Evolutionary conservation across 2,888 invertebrate genomes (phyloP).

Genomic region (Argyra leucocephala): DNA sequence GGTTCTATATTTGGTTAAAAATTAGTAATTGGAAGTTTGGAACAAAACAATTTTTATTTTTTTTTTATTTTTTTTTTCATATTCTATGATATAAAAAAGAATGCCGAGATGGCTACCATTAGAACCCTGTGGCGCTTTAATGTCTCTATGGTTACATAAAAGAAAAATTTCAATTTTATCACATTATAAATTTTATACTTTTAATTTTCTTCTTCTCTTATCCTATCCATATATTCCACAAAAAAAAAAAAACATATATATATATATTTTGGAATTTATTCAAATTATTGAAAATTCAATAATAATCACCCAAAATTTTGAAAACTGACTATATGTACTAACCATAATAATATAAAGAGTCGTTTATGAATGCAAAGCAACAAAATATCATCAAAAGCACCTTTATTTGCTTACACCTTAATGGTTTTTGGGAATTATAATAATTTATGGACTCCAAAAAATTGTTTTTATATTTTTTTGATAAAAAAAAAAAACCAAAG

Average conservation of each 20-base stretch:
- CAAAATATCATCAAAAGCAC: background rate
- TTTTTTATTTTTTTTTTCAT: too few species aligned
- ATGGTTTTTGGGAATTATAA: background rate
- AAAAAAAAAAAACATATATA: too few species aligned
- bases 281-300: too few species aligned
- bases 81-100: background rate
- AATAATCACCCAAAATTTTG: too few species aligned
- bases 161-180: background rate
- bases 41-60: too few species aligned
- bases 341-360: too few species aligned
- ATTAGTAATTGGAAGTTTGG: too few species aligned
- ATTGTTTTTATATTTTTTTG: background rate
- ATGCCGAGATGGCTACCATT: conserved; percentile 1
- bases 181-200: background rate
- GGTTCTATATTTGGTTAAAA: too few species aligned
- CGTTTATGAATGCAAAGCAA: too few species aligned
- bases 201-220: background rate
- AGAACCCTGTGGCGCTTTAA: background rate
- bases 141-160: background rate
- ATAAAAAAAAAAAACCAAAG: background rate
- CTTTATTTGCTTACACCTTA: background rate
- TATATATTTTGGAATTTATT: too few species aligned
- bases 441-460: background rate
- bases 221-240: too few species aligned
- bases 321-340: too few species aligned